Base-by-base conservation (phyloP, 2,113 vertebrate species). In the Dendropsophus ebraccatus region DNA sequence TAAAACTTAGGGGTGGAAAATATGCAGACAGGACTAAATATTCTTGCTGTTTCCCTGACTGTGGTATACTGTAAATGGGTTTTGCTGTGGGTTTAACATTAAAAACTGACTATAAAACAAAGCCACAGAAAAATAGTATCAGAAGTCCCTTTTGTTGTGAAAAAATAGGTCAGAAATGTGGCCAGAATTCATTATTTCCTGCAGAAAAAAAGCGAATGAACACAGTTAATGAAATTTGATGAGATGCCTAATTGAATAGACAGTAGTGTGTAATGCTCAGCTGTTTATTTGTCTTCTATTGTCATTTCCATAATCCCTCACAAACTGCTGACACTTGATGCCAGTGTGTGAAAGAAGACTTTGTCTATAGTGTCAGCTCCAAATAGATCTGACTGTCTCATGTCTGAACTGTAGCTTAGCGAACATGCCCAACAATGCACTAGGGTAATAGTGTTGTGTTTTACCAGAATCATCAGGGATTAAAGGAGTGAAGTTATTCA, bases 251-350 rank as follows among this genome's bases (percentile, higher is more conserved):
- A 47, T 14, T 32, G 83, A n/a, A 84, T 56, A 62, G 56, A 30
- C 14, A 58, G 10, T 25, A 25, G 56, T 49, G 41, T 84, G 54
- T 60, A 60, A 84, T 75, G 83, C 72, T 84, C 73, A 84, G 83
- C 83, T 65, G 37, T 84, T 84, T 84, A 35, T 84, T 84, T 84
- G 83, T 76, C 56, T 49, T 28, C 16, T 75, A 76, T 50, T 76
- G 72, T 76, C 12, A 30, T 35, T 50, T 60, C n/a, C 19, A 12
- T 84, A 84, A 76, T 37, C 83, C 56, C 16, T 21, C 56, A 23
- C 17, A 76, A 76, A 84, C 52, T 77, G 83, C 72, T 84, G 83
- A 84, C 52, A 72, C 23, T 32, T 56, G n/a, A 60, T 65, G 74
- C n/a, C n/a, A n/a, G 49, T 49, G 35, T 17, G 35, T 74, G 23